phyloP scores from a whole-genome alignment of 2,888 invertebrate genomes.

The Epirrhoe tristata region DNA sequence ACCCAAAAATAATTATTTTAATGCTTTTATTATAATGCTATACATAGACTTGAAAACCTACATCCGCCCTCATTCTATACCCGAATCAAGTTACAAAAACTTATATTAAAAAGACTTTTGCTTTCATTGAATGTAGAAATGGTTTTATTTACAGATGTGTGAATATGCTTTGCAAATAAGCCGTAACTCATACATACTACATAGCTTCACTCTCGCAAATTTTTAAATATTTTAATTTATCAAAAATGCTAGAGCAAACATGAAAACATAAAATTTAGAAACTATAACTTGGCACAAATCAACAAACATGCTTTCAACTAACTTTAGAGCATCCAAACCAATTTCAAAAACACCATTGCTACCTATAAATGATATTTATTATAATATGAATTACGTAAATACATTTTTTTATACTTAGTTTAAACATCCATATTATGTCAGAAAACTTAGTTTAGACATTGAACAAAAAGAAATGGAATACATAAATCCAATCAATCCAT shows the following conservation, averaged over 20 bases:
- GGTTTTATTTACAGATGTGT: conserved; percentile 48
- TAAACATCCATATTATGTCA: conserved; percentile 15
- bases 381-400: conserved; percentile 20
- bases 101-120: conserved; percentile 75
- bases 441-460: conserved; percentile 17
- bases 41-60: conserved; percentile 54
- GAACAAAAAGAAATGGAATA: conserved; percentile 7
- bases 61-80: conserved; percentile 54
- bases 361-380: conserved; percentile 3
- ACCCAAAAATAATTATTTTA: conserved; percentile 47
- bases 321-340: conserved; percentile 29
- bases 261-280: conserved; percentile 37
- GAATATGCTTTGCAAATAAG: conserved; percentile 33
- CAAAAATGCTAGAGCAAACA: conserved; percentile 16
- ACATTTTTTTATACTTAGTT: conserved; percentile 20
- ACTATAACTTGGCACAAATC: conserved; percentile 33
- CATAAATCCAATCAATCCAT: conserved; percentile 5
- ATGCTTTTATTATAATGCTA: conserved; percentile 64
- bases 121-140: conserved; percentile 70
- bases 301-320: conserved; percentile 24
- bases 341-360: conserved; percentile 18
- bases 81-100: conserved; percentile 63
- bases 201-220: conserved; percentile 9
- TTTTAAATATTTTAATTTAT: not conserved
- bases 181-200: conserved; percentile 14